These are phyloP conservation scores for Psylliodes chrysocephalus DNA, from an alignment of 2,888 invertebrate species.

Conservation along the genomic window DNA sequence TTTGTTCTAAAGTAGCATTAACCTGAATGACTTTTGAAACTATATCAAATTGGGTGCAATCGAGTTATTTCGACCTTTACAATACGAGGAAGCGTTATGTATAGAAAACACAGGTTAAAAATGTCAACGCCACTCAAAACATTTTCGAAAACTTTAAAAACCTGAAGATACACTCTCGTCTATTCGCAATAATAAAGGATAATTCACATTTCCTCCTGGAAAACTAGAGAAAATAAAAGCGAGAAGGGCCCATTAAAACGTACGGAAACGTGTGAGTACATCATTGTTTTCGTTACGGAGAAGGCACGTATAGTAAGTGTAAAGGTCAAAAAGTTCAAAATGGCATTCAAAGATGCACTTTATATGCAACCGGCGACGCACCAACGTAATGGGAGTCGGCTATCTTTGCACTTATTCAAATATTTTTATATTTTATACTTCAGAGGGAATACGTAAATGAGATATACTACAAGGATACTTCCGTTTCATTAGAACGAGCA, in stretches of 20 bases:
- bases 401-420: conserved; percentile 24
- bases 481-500: conserved; percentile 8
- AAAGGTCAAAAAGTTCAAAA: conserved; percentile 21
- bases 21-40: too few relatives aligned
- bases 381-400: conserved; percentile 2
- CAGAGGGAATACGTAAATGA: conserved; percentile 4
- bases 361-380: conserved; percentile 16
- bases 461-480: neutral
- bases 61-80: too few relatives aligned
- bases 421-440: conserved; percentile 20
- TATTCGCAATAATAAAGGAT: too few relatives aligned
- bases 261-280: conserved; percentile 25
- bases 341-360: conserved; percentile 18
- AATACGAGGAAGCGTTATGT: too few relatives aligned
- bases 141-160: too few relatives aligned
- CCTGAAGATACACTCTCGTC: too few relatives aligned
- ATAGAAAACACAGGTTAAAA: too few relatives aligned
- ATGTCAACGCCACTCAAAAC: too few relatives aligned
- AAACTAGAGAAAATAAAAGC: conserved; percentile 11
- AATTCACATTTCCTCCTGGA: conserved; percentile 3
- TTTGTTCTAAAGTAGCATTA: too few relatives aligned
- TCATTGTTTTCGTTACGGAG: conserved; percentile 23
- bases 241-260: conserved; percentile 27
- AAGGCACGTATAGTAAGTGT: conserved; percentile 26
- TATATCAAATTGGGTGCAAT: too few relatives aligned